Base-by-base conservation (phyloP, 1,140 invertebrate genomes). In the Drosophila parvula region DNA sequence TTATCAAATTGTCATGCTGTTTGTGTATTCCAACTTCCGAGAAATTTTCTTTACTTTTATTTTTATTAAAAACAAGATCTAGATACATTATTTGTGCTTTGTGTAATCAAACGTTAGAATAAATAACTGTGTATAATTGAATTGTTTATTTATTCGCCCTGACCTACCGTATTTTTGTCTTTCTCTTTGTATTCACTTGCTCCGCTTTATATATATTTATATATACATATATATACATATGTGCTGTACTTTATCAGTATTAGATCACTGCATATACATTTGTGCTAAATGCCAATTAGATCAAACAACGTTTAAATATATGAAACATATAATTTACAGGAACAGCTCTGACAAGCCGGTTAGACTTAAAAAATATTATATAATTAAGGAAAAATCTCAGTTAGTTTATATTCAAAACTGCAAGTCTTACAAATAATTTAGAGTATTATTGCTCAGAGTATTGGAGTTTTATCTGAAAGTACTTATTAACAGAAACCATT, bases 131-230 rank as follows among this genome's bases (percentile, higher is more conserved):
- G 22, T 10, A n/a, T 47, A n/a, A n/a, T 47, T 9, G 22, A 2
- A n/a, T 47, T 47, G 22, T 28, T 30, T 32, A 32, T 32, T 16
- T 50, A 30, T 32, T 32, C 28, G 0, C 9, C 28, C 28, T 50
- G 48, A 50, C 48, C 28, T 50, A 50, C 48, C 48, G 7, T 32
- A 50, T 5, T 16, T 50, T 50, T 10, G 6, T n/a, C 30, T 16
- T 11, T n/a, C n/a, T 32, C n/a, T n/a, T 48, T 12, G 22, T 8
- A 14, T 27, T 14, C 18, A 6, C 5, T 5, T 1, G 3, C 10
- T 22, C 2, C 1, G 5, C 11, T 7, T 7, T 10, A 45, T 22
- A 22, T n/a, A 22, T 22, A 22, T 4, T 1, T 27, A 12, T 5
- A 47, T 14, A 3, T 27, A 22, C 22, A 22, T 22, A 22, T 4